Evolutionary conservation across 2,113 vertebrate genomes (phyloP).

Genomic region (Vulpes vulpes): DNA sequence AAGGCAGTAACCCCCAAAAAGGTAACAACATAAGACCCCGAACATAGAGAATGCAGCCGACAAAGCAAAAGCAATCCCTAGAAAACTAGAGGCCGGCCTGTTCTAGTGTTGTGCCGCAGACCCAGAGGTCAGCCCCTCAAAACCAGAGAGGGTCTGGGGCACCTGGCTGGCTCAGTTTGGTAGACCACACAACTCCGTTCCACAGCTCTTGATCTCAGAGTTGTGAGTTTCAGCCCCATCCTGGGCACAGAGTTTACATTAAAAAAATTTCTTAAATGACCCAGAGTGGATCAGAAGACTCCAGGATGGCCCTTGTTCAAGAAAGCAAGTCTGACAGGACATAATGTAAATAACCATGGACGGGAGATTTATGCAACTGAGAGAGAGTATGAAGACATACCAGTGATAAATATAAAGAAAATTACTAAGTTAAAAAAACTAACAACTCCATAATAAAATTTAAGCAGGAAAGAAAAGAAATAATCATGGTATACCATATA

Average conservation of each 20-base stretch:
- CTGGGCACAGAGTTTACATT: neutral
- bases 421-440: neutral
- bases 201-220: neutral
- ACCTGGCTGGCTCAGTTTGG: neutral
- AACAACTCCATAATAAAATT: neutral
- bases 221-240: neutral
- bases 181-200: neutral
- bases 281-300: neutral
- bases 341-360: neutral
- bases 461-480: slow-evolving; percentile 25
- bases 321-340: neutral
- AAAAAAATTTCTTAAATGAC: neutral
- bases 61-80: neutral
- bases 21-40: neutral
- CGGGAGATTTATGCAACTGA: neutral
- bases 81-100: neutral
- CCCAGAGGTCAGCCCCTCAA: neutral
- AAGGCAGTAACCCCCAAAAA: neutral
- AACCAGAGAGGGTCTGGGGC: neutral
- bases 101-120: neutral
- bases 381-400: neutral
- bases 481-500: neutral
- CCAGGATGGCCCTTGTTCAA: neutral
- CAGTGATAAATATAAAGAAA: neutral
- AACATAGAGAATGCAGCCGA: neutral